These are phyloP conservation scores for Hydropsyche tenuis DNA, from an alignment of 1,140 invertebrate genomes.

Conservation along the genomic window DNA sequence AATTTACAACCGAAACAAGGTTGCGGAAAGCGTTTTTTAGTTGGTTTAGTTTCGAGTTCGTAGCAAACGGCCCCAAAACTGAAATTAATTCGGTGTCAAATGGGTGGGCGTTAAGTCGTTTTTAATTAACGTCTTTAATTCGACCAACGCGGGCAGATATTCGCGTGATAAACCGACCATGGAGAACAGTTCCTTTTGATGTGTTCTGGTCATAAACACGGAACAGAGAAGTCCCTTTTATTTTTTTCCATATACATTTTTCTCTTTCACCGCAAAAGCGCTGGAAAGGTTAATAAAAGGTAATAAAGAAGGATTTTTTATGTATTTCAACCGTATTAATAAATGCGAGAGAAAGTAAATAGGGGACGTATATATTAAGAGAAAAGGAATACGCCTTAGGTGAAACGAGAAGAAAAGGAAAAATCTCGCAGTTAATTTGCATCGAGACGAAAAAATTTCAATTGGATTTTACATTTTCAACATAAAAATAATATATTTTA, in stretches of 20 bases:
- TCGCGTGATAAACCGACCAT: not conserved
- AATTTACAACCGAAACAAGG: constrained; percentile 8
- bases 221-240: not conserved
- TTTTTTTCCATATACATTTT: not conserved
- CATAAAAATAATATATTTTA: too few relatives aligned
- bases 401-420: not conserved
- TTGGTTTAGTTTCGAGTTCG: not conserved
- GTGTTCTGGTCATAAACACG: not conserved
- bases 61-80: not conserved
- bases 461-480: constrained; percentile 7
- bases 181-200: not conserved
- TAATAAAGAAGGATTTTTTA: constrained; percentile 12
- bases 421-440: constrained; percentile 12
- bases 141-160: constrained; percentile 2
- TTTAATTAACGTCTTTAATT: constrained; percentile 23
- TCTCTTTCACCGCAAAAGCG: not conserved
- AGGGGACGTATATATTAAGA: constrained; percentile 1
- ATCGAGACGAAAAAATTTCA: constrained; percentile 1
- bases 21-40: constrained; percentile 3
- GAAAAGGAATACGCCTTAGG: constrained; percentile 3
- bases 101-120: not conserved
- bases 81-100: not conserved
- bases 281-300: constrained; percentile 15
- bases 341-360: constrained; percentile 18
- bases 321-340: constrained; percentile 17